Base-by-base conservation (phyloP, 2,888 invertebrate species). In the Eupeodes luniger region DNA sequence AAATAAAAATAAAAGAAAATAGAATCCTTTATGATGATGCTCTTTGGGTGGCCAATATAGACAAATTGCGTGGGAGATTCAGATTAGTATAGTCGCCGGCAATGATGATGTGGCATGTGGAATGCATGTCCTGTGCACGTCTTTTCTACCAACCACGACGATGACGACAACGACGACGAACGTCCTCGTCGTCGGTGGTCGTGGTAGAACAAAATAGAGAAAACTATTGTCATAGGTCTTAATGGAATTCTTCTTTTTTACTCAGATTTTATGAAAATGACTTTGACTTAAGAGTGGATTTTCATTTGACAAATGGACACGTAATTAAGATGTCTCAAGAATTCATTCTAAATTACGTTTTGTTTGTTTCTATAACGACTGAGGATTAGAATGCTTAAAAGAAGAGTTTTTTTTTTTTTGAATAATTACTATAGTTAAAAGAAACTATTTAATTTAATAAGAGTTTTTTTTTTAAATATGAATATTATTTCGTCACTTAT, bases 11-110 rank as follows among this genome's bases (percentile, higher is more conserved):
- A 55, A 62, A 72, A 80, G 47, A 64, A 62, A 67, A 62, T 34
- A 51, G 27, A 47, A 47, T 78, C 77, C 67, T 49, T 47, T 78
- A 55, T 78, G 59, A 19, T 51, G 59, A 40, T 40, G 40, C 40
- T 40, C 59, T 49, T 10, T 57, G 44, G 55, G 67, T 67, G 51
- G 69, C 59, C 59, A 59, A 59, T 80, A 88, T 74, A 81, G 84
- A 84, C 80, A 84, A 88, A 81, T 88, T 88, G 85, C 81, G 85
- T 88, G 81, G 84, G 69, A 85, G 84, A 88, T 81, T 27, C 27
- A 27, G 27, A 27, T 27, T 27, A 27, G 27, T 27, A 27, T 85
- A 88, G 69, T 78, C 57, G 53, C 9, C 55, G 47, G n/a, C 53
- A 53, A 40, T 55, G 67, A 55, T 49, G 51, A 27, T 44, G 62